These are phyloP conservation scores for Mustela nigripes DNA, from an alignment of 2,113 vertebrate species.

Conservation along the genomic window DNA sequence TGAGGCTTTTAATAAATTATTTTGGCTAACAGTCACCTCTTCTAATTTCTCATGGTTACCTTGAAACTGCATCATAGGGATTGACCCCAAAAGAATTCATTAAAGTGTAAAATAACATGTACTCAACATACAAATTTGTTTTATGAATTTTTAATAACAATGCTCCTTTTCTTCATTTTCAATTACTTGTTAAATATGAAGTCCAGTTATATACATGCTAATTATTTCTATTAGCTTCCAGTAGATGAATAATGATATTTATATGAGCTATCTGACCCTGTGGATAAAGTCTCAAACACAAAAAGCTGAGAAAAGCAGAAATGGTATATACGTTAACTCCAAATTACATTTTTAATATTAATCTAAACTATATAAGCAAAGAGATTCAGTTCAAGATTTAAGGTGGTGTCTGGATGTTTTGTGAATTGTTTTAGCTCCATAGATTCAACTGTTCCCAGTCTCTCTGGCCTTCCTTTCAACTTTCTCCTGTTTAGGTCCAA, in stretches of 20 bases:
- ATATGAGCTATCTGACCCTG: neutral
- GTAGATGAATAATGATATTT: neutral
- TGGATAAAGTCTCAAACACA: slow-evolving; percentile 45
- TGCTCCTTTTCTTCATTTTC: neutral
- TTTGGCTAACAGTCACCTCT: neutral
- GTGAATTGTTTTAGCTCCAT: neutral
- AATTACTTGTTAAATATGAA: slow-evolving; percentile 32
- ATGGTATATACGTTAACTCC: neutral
- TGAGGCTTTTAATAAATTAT: slow-evolving; percentile 41
- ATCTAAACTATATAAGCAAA: neutral
- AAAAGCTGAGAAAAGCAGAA: slow-evolving; percentile 32
- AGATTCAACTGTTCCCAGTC: neutral
- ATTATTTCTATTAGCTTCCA: slow-evolving; percentile 49
- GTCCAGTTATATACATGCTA: neutral
- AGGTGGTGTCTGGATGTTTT: neutral
- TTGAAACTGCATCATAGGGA: neutral
- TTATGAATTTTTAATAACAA: slow-evolving; percentile 29
- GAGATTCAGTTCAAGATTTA: neutral
- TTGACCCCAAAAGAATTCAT: neutral
- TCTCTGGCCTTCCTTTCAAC: neutral
- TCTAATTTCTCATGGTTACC: slow-evolving; percentile 11
- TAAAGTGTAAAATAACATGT: neutral
- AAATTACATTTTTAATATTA: slow-evolving; percentile 38
- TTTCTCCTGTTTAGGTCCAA: slow-evolving; percentile 32
- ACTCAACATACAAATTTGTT: neutral